Conservation (phyloP, 2,113 vertebrate species). For the Anolis carolinensis region DNA sequence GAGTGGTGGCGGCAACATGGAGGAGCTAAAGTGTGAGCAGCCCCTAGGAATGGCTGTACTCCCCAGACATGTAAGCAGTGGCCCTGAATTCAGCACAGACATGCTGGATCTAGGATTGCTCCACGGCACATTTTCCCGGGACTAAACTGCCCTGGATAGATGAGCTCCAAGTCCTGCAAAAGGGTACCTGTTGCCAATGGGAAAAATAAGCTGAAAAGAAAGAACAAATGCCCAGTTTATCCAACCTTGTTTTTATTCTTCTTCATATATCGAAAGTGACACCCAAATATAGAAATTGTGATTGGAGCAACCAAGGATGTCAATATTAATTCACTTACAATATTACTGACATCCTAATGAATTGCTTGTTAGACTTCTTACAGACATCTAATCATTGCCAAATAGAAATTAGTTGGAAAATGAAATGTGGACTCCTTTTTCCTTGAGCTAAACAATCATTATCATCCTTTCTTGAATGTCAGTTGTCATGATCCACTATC, state of each 20-base stretch:
- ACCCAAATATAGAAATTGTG: conserved; percentile 52
- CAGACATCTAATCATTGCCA: conserved; percentile 37
- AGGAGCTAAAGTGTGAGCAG: too few species aligned
- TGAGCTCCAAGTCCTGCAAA: neutral
- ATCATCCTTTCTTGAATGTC: conserved; percentile 5
- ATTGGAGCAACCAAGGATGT: conserved; percentile 51
- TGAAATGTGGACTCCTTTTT: neutral
- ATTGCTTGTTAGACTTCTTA: conserved; percentile 48
- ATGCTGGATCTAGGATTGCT: too few species aligned
- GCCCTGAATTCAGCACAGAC: too few species aligned
- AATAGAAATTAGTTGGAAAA: conserved; percentile 35
- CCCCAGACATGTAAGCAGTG: too few species aligned
- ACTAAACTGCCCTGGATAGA: too few species aligned
- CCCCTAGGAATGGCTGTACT: too few species aligned
- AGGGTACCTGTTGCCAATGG: neutral
- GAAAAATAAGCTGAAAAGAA: neutral
- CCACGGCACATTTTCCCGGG: too few species aligned
- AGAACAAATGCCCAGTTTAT: neutral
- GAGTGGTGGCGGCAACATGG: too few species aligned
- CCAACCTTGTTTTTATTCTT: neutral
- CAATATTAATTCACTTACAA: conserved; percentile 42
- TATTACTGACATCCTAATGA: conserved; percentile 21
- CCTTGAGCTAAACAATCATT: conserved; percentile 18
- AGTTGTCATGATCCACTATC: neutral
- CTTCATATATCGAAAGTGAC: conserved; percentile 55